A percentile compares a stretch with the other conserved stretches of the same genome.
Evolutionary conservation across 2,113 vertebrate genomes (phyloP).

Genomic region (Piprites chloris): DNA sequence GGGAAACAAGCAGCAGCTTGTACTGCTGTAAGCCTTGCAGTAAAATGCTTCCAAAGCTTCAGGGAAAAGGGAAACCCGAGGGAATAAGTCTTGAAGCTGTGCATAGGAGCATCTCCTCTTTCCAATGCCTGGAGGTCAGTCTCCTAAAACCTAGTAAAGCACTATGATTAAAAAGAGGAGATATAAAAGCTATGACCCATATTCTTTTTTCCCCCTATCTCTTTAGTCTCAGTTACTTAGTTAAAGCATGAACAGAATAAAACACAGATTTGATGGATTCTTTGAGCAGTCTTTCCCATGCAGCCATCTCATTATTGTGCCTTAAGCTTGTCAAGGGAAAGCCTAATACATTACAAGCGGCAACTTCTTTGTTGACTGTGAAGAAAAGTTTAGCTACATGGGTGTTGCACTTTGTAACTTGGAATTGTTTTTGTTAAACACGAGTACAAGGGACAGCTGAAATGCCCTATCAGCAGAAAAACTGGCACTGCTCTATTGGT

Average conservation of each 20-base stretch:
- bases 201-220: not conserved
- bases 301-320: constrained; percentile 16
- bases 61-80: not conserved
- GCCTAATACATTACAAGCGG: constrained; percentile 1
- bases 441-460: not conserved
- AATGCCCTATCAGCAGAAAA: constrained; percentile 41
- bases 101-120: not conserved
- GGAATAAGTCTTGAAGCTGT: not conserved
- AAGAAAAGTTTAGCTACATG: constrained; percentile 21
- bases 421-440: not conserved
- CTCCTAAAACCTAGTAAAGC: not conserved
- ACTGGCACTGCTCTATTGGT: not conserved
- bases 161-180: not conserved
- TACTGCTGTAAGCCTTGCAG: not conserved
- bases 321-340: constrained; percentile 60
- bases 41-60: not conserved
- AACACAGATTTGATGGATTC: constrained; percentile 25
- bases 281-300: constrained; percentile 32
- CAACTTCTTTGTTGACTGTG: constrained; percentile 40
- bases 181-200: not conserved
- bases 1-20: not conserved
- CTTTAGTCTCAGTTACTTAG: not conserved
- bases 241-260: not conserved
- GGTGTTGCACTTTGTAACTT: constrained; percentile 2
- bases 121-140: not conserved